A percentile compares a stretch with the other conserved stretches of the same genome.
These are phyloP conservation scores for Tachysurus fulvidraco DNA, from an alignment of 2,113 vertebrate genomes.

Conservation along the genomic window DNA sequence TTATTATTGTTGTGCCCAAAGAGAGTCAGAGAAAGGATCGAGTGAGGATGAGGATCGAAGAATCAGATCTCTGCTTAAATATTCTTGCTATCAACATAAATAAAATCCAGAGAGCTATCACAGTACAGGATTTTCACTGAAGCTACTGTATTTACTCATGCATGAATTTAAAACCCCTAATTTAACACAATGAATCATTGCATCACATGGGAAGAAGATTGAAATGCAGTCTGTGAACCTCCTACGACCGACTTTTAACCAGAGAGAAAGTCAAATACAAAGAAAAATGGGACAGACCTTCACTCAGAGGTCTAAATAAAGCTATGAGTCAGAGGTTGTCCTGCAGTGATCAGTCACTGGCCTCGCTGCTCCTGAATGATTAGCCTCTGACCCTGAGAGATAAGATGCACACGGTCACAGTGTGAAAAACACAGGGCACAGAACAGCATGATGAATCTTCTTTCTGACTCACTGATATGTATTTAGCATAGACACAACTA, in stretches of 20 bases:
- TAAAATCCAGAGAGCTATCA: background rate
- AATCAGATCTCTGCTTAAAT: slow-evolving; percentile 8
- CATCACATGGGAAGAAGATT: background rate
- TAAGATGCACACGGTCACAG: slow-evolving; percentile 49
- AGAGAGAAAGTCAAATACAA: background rate
- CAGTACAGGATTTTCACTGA: slow-evolving; percentile 21
- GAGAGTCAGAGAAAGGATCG: background rate
- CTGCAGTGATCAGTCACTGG: background rate
- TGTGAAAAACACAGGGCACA: slow-evolving; percentile 3
- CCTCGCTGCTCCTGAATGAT: slow-evolving; percentile 39
- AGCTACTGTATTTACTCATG: slow-evolving; percentile 1
- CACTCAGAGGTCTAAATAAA: slow-evolving; percentile 4
- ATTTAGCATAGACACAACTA: background rate
- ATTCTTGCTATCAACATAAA: slow-evolving; percentile 12
- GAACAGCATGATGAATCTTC: background rate
- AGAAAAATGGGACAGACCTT: background rate
- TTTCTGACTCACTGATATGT: background rate
- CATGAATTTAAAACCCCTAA: background rate
- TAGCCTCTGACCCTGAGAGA: slow-evolving; percentile 58
- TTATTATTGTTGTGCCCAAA: background rate
- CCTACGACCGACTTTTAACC: background rate
- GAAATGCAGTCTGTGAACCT: background rate
- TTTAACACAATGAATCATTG: background rate
- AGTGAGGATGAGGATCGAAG: background rate
- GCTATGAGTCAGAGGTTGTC: background rate